A percentile compares a stretch with the other conserved stretches of the same genome.
phyloP scores from a whole-genome alignment of 2,888 invertebrate species.

The Drosophila dives region DNA sequence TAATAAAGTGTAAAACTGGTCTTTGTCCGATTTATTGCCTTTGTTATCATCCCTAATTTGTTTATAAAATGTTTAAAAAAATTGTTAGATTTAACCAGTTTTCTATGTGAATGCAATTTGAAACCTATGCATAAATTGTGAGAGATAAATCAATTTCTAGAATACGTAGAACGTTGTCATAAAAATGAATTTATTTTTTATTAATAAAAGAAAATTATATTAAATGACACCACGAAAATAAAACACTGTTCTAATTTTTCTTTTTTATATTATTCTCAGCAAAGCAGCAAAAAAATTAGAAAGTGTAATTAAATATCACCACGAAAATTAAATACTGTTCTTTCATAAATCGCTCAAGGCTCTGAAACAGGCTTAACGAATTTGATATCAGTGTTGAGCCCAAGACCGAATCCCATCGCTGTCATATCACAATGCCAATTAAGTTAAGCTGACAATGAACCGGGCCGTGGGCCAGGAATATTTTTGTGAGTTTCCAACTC shows the following conservation, averaged over 20 bases:
- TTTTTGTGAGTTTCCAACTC: constrained; percentile 7
- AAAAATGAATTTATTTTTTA: background rate
- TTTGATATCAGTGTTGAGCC: constrained; percentile 64
- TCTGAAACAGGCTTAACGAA: constrained; percentile 33
- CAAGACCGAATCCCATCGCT: constrained; percentile 34
- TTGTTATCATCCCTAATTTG: background rate
- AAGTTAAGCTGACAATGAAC: constrained; percentile 65
- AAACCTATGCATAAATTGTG: background rate
- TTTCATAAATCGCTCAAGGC: constrained; percentile 16
- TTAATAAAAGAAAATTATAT: background rate
- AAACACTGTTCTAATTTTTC: background rate
- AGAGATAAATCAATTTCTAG: too few species aligned
- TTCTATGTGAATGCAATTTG: background rate
- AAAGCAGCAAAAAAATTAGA: background rate
- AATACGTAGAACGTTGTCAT: background rate
- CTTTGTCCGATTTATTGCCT: constrained; percentile 22
- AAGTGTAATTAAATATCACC: constrained; percentile 28
- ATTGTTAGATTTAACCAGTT: background rate
- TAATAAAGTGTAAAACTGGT: constrained; percentile 47
- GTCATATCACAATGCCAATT: constrained; percentile 78
- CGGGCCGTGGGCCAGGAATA: constrained; percentile 27
- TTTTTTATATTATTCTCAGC: background rate
- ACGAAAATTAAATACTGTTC: background rate
- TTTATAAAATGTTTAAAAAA: background rate
- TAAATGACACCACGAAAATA: background rate